Base-by-base conservation (phyloP, 2,113 vertebrate genomes). In the Callipepla californica region DNA sequence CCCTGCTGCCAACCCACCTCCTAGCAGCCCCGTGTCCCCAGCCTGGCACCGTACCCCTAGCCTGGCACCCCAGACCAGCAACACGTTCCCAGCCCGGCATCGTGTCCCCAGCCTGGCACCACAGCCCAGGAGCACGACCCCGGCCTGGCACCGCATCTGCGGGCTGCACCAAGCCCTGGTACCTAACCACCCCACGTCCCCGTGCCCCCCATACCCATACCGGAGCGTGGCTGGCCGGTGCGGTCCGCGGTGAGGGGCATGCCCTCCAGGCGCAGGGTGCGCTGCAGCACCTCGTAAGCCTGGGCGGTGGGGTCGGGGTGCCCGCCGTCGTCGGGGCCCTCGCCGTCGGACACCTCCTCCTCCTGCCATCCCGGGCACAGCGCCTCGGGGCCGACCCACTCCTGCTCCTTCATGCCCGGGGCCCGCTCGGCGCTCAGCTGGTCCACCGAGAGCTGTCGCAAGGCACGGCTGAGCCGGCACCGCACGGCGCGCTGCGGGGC, bases 301-400 rank as follows among this genome's bases (percentile, higher is more conserved):
- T 87, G 89, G 79, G 82, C 59, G 61, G 86, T 83, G 65, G 32
- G 2, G 4, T 45, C 66, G 8, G 70, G 74, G 69, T 92, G 83
- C 79, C 50, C 40, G 7, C 34, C 38, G 61, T 90, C 87, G 66
- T 57, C 76, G 5, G 79, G 66, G 65, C 50, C 70, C 8, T 87
- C 75, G 7, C 80, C 86, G 8, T 85, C 70, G 1, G 70, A 70
- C 40, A 22, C 18, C 18, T 92, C 92, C 2, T 94, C 94, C 65
- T 92, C 92, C 90, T 81, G 79, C 90, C 94, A 95, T 70, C 89
- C 82, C 2, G 89, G 94, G 79, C 92, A 90, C 83, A 87, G 78
- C 2, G 92, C 89, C 82, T 90, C 94, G 7, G 94, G 92, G 25
- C 92, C 94, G 12, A 72, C 87, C 94, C 94, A 88, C 61, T 61